Conservation (phyloP, 2,797 vertebrate genomes). For the Gouania willdenowi region DNA sequence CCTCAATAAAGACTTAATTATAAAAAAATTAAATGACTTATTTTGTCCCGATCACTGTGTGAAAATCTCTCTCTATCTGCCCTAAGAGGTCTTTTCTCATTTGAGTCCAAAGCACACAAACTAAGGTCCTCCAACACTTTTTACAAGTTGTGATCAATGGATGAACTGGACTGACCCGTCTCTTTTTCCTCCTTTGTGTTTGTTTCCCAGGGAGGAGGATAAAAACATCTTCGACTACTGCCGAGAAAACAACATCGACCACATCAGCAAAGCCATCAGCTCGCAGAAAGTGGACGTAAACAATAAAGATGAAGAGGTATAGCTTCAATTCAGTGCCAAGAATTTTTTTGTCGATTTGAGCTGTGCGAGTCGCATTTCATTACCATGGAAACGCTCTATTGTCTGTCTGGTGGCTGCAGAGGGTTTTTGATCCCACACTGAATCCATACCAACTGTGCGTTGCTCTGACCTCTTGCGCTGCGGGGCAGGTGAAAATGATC, state of each 20-base stretch:
- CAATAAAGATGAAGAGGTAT: constrained; percentile 94
- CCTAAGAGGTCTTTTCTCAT: too few relatives aligned
- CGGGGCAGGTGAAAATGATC: constrained; percentile 14
- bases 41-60: too few relatives aligned
- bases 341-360: constrained; percentile 5
- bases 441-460: not conserved
- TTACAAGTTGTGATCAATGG: not conserved
- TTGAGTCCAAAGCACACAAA: constrained; percentile 1
- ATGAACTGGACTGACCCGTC: constrained; percentile 3
- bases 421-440: not conserved
- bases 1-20: too few relatives aligned
- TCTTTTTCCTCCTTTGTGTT: not conserved
- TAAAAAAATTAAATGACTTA: too few relatives aligned
- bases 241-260: constrained; percentile 95
- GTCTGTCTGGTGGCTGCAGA: not conserved
- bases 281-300: constrained; percentile 89
- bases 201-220: constrained; percentile 88
- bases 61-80: too few relatives aligned
- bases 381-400: not conserved
- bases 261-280: constrained; percentile 85
- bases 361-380: not conserved
- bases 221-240: constrained; percentile 98
- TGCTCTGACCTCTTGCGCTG: constrained; percentile 8
- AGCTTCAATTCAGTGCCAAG: constrained; percentile 14
- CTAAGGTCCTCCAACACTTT: not conserved